Evolutionary conservation across 2,113 vertebrate species (phyloP).

Genomic region (Crotophaga sulcirostris): DNA sequence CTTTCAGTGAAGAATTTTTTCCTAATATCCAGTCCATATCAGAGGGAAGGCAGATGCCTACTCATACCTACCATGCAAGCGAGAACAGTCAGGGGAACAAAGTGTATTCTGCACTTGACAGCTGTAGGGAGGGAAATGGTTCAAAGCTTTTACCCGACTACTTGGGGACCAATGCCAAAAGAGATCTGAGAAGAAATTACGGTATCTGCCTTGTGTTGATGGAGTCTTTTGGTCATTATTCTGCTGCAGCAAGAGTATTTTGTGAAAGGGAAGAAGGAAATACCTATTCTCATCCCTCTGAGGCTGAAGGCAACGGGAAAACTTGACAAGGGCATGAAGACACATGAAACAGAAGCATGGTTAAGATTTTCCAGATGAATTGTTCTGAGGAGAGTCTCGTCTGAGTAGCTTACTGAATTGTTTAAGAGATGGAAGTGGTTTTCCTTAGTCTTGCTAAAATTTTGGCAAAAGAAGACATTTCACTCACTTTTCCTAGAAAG

Average conservation of each 20-base stretch:
- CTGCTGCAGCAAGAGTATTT: neutral
- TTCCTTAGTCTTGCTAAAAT: neutral
- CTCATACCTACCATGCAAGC: fast-evolving
- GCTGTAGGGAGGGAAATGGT: neutral
- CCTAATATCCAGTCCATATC: neutral
- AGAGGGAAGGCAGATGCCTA: neutral
- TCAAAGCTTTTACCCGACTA: neutral
- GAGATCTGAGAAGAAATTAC: neutral
- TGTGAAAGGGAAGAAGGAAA: neutral
- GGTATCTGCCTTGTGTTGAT: neutral
- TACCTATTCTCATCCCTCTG: neutral
- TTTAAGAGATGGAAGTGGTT: neutral
- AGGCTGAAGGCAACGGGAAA: neutral
- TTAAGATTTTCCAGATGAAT: slow-evolving; percentile 14
- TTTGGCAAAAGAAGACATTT: slow-evolving; percentile 18
- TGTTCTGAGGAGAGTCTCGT: neutral
- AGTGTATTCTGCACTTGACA: neutral
- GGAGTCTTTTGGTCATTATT: neutral
- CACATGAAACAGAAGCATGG: neutral
- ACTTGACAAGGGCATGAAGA: neutral
- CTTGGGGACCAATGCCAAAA: neutral
- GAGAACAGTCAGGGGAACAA: neutral
- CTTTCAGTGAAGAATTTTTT: too few species aligned
- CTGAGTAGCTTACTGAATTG: neutral
- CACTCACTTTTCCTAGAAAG: neutral